phyloP scores from a whole-genome alignment of 1,140 invertebrate genomes.

The Scaptomyza hsui region DNA sequence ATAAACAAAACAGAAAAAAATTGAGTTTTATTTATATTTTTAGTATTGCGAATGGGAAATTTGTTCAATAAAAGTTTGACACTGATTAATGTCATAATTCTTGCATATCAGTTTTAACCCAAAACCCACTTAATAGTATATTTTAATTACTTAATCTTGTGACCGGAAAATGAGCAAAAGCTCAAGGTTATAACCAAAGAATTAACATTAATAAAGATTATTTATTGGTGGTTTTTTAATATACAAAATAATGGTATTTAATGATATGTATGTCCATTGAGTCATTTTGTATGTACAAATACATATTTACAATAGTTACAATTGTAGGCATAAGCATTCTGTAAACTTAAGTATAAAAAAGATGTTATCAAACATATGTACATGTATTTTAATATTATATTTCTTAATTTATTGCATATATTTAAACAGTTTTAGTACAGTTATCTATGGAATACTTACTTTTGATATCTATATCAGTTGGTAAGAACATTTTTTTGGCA shows the following conservation, averaged over 20 bases:
- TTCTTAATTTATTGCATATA: too few species aligned
- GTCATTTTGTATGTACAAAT: neutral
- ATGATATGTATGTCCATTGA: too few species aligned
- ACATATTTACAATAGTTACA: too few species aligned
- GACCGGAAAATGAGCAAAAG: constrained; percentile 4
- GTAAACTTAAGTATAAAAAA: too few species aligned
- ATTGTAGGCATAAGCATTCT: too few species aligned
- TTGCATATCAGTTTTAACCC: constrained; percentile 9
- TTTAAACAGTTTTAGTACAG: neutral
- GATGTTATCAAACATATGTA: too few species aligned
- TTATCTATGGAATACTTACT: neutral
- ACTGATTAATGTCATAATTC: constrained; percentile 43
- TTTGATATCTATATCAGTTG: neutral
- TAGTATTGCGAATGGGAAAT: constrained; percentile 13
- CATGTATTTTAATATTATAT: too few species aligned
- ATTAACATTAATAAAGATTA: neutral
- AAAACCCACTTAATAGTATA: neutral
- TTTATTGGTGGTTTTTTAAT: neutral
- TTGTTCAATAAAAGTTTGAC: constrained; percentile 34
- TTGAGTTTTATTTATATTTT: constrained; percentile 1
- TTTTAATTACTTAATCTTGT: constrained; percentile 3
- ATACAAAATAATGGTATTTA: neutral
- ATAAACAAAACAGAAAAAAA: constrained; percentile 5
- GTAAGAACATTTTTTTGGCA: neutral
- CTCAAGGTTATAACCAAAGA: neutral